A percentile compares a stretch with the other conserved stretches of the same genome.
Evolutionary conservation across 2,888 invertebrate genomes (phyloP).

Genomic region (Diadegma fenestrale): DNA sequence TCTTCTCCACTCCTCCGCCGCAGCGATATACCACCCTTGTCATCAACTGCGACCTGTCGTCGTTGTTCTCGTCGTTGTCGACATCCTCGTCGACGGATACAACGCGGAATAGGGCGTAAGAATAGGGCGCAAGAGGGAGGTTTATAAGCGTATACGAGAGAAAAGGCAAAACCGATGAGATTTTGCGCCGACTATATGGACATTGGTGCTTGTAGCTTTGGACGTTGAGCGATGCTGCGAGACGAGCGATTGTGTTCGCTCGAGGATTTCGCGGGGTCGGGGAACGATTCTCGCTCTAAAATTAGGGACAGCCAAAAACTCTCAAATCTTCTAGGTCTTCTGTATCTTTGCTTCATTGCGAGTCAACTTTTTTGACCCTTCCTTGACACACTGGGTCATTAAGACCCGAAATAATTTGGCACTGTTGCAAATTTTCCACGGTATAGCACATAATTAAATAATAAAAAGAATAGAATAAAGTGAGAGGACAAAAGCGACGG

Average conservation of each 20-base stretch:
- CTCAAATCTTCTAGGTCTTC: conserved; percentile 1
- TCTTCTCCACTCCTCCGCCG: conserved; percentile 54
- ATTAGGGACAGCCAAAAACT: conserved; percentile 73
- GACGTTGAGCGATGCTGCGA: conserved; percentile 84
- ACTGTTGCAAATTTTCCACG: not conserved
- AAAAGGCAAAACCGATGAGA: conserved; percentile 49
- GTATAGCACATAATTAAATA: no score
- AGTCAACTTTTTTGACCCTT: not conserved
- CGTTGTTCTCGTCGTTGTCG: conserved; percentile 50
- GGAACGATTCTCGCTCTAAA: conserved; percentile 76
- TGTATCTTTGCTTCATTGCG: conserved; percentile 25
- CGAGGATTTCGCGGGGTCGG: conserved; percentile 75
- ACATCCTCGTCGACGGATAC: conserved; percentile 58
- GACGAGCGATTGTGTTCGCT: conserved; percentile 83
- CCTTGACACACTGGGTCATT: not conserved
- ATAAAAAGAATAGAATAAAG: no score
- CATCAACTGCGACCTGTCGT: conserved; percentile 71
- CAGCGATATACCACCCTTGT: conserved; percentile 50
- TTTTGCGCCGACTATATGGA: conserved; percentile 45
- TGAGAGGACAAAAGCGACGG: not conserved
- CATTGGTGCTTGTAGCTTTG: conserved; percentile 80
- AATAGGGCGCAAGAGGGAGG: conserved; percentile 27
- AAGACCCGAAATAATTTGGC: not conserved
- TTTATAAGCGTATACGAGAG: conserved; percentile 35
- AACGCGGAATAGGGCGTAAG: conserved; percentile 48